These are phyloP conservation scores for Charaxes varanes DNA, from an alignment of 1,140 invertebrate species.

Conservation along the genomic window DNA sequence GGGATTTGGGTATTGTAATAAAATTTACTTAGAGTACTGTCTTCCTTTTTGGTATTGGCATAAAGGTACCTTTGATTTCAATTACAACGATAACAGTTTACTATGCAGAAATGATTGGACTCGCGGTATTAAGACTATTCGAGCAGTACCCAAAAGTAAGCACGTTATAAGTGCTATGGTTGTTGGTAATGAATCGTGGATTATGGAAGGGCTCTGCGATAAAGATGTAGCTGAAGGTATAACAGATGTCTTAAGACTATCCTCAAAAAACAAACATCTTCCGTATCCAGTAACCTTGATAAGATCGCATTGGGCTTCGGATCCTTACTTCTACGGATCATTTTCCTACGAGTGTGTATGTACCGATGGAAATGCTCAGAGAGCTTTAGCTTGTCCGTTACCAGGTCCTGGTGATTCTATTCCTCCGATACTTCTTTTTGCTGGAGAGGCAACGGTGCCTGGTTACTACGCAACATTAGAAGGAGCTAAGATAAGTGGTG, in stretches of 20 bases:
- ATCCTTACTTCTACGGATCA: slow-evolving; percentile 79
- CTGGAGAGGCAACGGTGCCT: slow-evolving; percentile 86
- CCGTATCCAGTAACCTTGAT: slow-evolving; percentile 78
- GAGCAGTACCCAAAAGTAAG: slow-evolving; percentile 77
- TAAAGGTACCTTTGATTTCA: slow-evolving; percentile 75
- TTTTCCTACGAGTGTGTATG: slow-evolving; percentile 77
- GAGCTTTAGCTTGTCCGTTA: slow-evolving; percentile 76
- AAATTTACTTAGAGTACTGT: slow-evolving; percentile 85
- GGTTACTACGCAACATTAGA: slow-evolving; percentile 79
- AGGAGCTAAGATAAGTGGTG: slow-evolving; percentile 77
- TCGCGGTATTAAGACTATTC: slow-evolving; percentile 75
- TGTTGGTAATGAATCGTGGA: slow-evolving; percentile 78
- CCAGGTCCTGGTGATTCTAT: slow-evolving; percentile 73
- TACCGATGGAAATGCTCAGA: slow-evolving; percentile 74
- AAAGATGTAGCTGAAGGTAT: slow-evolving; percentile 78
- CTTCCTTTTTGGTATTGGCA: slow-evolving; percentile 83
- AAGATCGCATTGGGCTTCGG: slow-evolving; percentile 78
- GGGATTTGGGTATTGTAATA: slow-evolving; percentile 82
- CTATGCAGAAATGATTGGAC: slow-evolving; percentile 78
- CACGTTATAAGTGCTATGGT: slow-evolving; percentile 77
- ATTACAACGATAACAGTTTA: slow-evolving; percentile 75
- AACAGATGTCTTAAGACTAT: slow-evolving; percentile 75
- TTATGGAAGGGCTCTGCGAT: slow-evolving; percentile 81
- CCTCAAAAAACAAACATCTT: slow-evolving; percentile 76
- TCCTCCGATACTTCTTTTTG: slow-evolving; percentile 80